Conservation (phyloP, 2,113 vertebrate species). For the Periophthalmus modestus region DNA sequence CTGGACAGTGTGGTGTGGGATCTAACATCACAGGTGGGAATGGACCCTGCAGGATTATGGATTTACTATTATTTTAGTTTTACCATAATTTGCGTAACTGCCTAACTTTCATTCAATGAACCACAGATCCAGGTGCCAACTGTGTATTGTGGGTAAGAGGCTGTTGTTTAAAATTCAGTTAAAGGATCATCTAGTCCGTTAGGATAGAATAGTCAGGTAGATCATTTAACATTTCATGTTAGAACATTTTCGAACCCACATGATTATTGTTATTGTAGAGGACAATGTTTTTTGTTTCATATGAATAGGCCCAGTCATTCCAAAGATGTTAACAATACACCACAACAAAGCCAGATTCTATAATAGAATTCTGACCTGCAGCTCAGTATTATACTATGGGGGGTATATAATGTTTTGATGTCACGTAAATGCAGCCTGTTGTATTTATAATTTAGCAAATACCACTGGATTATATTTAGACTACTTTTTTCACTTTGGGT, state of each 20-base stretch:
- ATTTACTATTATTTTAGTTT: background rate
- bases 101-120: too few species aligned
- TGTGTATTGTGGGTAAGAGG: too few species aligned
- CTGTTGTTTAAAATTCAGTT: too few species aligned
- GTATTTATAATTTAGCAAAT: too few species aligned
- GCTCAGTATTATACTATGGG: background rate
- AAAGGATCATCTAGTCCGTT: background rate
- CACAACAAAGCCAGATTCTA: background rate
- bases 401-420: too few species aligned
- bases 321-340: too few species aligned
- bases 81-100: background rate
- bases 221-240: background rate
- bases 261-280: too few species aligned
- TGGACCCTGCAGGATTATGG: background rate
- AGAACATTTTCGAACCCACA: background rate
- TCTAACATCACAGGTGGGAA: conserved; percentile 50
- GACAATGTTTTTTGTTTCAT: too few species aligned
- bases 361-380: background rate
- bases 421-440: too few species aligned
- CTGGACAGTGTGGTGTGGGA: conserved; percentile 87
- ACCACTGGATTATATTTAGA: background rate
- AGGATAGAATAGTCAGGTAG: background rate
- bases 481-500: background rate
- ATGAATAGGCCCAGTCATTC: too few species aligned
- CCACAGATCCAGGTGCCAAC: too few species aligned